These are phyloP conservation scores for Drosophila chauvacae DNA, from an alignment of 1,140 invertebrate genomes.

Conservation along the genomic window DNA sequence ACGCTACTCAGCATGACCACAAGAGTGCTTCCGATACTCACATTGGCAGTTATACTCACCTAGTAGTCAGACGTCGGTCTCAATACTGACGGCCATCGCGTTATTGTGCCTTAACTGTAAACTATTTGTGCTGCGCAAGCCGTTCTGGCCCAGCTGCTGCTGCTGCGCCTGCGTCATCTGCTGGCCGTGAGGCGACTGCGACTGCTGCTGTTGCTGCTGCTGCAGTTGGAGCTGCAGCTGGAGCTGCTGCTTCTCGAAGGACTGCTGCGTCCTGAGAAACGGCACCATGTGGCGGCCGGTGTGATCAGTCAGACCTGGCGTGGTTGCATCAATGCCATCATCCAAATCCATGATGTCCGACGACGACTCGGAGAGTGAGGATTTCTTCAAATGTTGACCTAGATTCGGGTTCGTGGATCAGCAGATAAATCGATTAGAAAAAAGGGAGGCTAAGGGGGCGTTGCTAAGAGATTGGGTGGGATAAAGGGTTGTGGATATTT, in stretches of 20 bases:
- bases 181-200: slow-evolving; percentile 49
- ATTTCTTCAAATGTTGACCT: slow-evolving; percentile 96
- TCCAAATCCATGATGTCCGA: slow-evolving; percentile 98
- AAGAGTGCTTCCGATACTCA: slow-evolving; percentile 13
- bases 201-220: slow-evolving; percentile 62
- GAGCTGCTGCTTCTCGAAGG: slow-evolving; percentile 81
- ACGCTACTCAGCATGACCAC: neutral
- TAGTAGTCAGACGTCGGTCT: slow-evolving; percentile 99
- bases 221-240: slow-evolving; percentile 72
- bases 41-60: slow-evolving; percentile 86
- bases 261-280: slow-evolving; percentile 84
- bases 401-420: slow-evolving; percentile 49
- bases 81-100: slow-evolving; percentile 91
- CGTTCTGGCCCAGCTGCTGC: slow-evolving; percentile 74
- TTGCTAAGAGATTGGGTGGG: slow-evolving; percentile 30
- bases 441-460: slow-evolving; percentile 1
- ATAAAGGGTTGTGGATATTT: slow-evolving; percentile 21
- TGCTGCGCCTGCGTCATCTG: slow-evolving; percentile 57
- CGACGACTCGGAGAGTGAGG: slow-evolving; percentile 95
- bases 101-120: slow-evolving; percentile 94
- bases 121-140: slow-evolving; percentile 90
- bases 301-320: slow-evolving; percentile 87
- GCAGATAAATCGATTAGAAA: slow-evolving; percentile 48
- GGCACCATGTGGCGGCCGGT: slow-evolving; percentile 83
- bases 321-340: slow-evolving; percentile 92